Percentiles rank a stretch among this genome's conserved stretches.
Evolutionary conservation across 2,797 vertebrate species (phyloP).

Genomic region (Netta rufina): DNA sequence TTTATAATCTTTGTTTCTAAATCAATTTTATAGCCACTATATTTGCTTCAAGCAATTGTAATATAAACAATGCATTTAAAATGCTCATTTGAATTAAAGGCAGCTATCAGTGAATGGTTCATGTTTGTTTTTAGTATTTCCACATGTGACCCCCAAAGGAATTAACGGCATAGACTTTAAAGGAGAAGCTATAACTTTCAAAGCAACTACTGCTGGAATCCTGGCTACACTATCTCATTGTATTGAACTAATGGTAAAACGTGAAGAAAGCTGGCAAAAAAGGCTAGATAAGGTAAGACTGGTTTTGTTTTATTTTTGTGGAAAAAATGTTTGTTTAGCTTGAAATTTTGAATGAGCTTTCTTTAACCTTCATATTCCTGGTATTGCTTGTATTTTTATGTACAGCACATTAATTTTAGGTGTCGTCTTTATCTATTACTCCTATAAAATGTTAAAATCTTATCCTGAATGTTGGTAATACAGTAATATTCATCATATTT

Average conservation of each 20-base stretch:
- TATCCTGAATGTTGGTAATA: not conserved
- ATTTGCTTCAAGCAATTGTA: not conserved
- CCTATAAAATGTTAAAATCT: not conserved
- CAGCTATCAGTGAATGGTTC: not conserved
- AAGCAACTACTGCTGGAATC: slow-evolving; percentile 93
- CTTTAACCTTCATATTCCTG: not conserved
- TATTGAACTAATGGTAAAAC: slow-evolving; percentile 93
- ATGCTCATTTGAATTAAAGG: not conserved
- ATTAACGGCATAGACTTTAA: slow-evolving; percentile 94
- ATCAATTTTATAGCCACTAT: not conserved
- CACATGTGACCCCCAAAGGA: slow-evolving; percentile 85
- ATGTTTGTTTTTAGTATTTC: slow-evolving; percentile 80
- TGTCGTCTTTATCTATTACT: not conserved
- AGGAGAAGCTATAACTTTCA: slow-evolving; percentile 95
- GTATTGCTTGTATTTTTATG: not conserved
- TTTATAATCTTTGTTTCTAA: not conserved
- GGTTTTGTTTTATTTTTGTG: not conserved
- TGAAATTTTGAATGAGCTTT: not conserved
- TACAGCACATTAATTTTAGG: not conserved
- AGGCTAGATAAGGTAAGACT: slow-evolving; percentile 91
- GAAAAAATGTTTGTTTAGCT: not conserved
- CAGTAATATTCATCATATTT: not conserved
- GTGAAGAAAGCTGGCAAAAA: slow-evolving; percentile 96
- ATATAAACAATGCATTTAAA: not conserved
- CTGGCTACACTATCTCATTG: slow-evolving; percentile 92